Base-by-base conservation (phyloP, 2,113 vertebrate genomes). In the Cebus imitator region DNA sequence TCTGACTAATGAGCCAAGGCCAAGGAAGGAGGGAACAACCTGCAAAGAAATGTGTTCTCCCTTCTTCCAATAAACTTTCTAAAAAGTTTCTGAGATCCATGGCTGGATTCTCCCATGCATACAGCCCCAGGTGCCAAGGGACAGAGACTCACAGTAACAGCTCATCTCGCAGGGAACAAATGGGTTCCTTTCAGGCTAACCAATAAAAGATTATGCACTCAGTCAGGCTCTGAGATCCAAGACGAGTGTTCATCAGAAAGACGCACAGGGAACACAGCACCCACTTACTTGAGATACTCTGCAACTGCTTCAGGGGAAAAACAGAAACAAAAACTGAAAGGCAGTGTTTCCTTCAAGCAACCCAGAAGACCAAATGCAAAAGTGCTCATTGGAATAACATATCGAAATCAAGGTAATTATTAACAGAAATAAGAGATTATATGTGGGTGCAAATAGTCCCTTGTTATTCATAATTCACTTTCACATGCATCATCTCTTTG, bases 131-230 rank as follows among this genome's bases (percentile, higher is more conserved):
- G 97, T 97, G 96, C 43, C 2, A 0, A 93, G 58, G 45, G 96
- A 82, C 64, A 90, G 76, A 93, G 91, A 80, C 1, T 0, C 37
- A 87, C 2, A 64, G 96, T 43, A 96, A 97, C 96, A 98, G 96
- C 96, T 98, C 96, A 98, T 98, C 98, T 97, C 97, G 94, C 97
- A 97, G 84, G 72, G 94, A 87, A 98, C 90, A 97, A 98, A 98
- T 97, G 95, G 90, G 40, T 76, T 92, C 87, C 81, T 95, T 97
- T 92, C 35, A 45, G 84, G 57, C 84, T 76, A 82, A 27, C 48
- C 78, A 83, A 96, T 87, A 90, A 95, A 94, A 97, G 57, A 87
- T 35, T 27, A n/a, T 16, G 23, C 23, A 78, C 64, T 87, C 88
- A 85, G 76, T 61, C 48, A 93, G 90, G 86, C 16, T 0, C 37